Evolutionary conservation across 2,113 vertebrate species (phyloP), one percentile per base, ranked within the genome.

Genomic region (Riparia riparia): DNA sequence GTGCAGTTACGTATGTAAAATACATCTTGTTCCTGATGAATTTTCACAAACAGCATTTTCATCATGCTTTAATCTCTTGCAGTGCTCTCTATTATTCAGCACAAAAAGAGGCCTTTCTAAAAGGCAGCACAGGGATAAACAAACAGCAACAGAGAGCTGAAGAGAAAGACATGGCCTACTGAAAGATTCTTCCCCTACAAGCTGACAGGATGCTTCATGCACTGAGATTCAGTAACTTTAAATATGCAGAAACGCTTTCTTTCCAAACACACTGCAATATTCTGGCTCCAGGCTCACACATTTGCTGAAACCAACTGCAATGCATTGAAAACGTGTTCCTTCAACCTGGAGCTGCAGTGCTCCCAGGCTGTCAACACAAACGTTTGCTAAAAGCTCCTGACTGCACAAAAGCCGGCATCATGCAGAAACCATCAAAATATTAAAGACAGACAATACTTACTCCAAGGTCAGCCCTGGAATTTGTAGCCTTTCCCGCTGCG

Each of bases 391-490:
- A 96, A 96, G 97, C 97, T 96, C 96, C 96, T 96, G 97, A 94
- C 73, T 28, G 85, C 95, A 95, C 57, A 87, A 96, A 98, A 97
- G 96, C 97, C 25, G 37, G 95, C 84, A 85, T 93, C 98, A 98
- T 98, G 98, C 98, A 98, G 95, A 98, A 98, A 97, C 93, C 97
- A 96, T 98, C 97, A 97, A 97, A 98, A 98, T 96, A 98, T 97
- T 97, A 98, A 98, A 98, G 96, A 97, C 96, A 98, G 98, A 97
- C 98, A 98, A 99, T 99, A 99, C 99, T 99, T 99, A 99, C 99
- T 99, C 99, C 97, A 99, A 98, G 98, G 99, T 99, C 99, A 99
- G 98, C 98, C 99, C 99, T 80, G 99, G 99, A 98, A 99, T 99
- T 97, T 99, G 99, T 93, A 99, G 99, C 97, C 99, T 99, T 98